phyloP scores from a whole-genome alignment of 1,140 invertebrate genomes.

The Diorhabda elongata region DNA sequence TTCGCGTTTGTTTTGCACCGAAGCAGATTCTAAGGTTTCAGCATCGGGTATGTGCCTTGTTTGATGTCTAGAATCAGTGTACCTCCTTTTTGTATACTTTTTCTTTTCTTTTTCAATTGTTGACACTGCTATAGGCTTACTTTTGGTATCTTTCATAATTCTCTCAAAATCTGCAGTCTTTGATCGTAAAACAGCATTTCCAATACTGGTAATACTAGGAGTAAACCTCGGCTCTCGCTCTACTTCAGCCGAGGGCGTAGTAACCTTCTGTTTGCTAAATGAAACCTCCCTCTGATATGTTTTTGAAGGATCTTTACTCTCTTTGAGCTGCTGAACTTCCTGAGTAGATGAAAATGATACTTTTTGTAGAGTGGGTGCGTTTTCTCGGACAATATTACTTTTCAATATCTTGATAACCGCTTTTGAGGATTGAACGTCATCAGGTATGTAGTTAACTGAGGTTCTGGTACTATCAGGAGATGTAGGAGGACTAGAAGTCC shows the following conservation, averaged over 20 bases:
- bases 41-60: constrained; percentile 58
- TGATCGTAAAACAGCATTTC: constrained; percentile 61
- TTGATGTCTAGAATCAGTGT: constrained; percentile 59
- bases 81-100: constrained; percentile 59
- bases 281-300: constrained; percentile 12
- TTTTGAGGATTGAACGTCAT: constrained; percentile 40
- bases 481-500: constrained; percentile 57
- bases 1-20: constrained; percentile 30
- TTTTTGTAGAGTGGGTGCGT: constrained; percentile 51
- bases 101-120: constrained; percentile 50
- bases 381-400: constrained; percentile 37
- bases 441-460: constrained; percentile 55
- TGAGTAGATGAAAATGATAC: constrained; percentile 57
- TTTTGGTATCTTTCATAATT: constrained; percentile 46
- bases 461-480: constrained; percentile 53
- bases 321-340: constrained; percentile 50
- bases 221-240: constrained; percentile 48
- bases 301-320: constrained; percentile 9
- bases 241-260: constrained; percentile 25
- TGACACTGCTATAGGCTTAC: constrained; percentile 48
- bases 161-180: constrained; percentile 66
- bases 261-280: constrained; percentile 22
- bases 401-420: constrained; percentile 24
- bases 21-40: constrained; percentile 47
- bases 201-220: constrained; percentile 62